Conservation (phyloP, 2,113 vertebrate genomes). For the Phaethornis superciliosus region DNA sequence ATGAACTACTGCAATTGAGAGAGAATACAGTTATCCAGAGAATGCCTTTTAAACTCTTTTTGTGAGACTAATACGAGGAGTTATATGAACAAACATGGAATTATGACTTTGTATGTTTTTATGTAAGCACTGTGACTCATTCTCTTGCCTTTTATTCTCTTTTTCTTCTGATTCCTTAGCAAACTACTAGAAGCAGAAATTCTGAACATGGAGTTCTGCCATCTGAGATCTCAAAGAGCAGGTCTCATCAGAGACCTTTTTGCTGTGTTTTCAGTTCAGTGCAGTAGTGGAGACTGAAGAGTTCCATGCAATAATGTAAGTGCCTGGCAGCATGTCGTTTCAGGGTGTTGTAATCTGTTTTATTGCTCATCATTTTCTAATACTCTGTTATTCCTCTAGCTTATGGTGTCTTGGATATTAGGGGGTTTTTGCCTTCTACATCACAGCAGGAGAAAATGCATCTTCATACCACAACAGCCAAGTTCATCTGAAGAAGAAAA, state of each 20-base stretch:
- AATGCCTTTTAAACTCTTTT: neutral
- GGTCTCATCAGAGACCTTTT: neutral
- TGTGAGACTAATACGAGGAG: neutral
- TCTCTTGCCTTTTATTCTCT: neutral
- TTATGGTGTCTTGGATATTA: neutral
- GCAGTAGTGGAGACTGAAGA: neutral
- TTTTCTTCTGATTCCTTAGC: neutral
- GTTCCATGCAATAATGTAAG: neutral
- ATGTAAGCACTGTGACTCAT: neutral
- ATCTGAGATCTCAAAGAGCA: neutral
- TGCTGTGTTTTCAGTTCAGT: neutral
- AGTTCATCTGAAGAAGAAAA: neutral
- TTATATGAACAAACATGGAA: neutral
- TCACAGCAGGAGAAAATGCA: neutral
- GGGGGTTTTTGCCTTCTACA: neutral
- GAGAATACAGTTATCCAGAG: neutral
- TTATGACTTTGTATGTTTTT: neutral
- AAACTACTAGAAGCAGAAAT: neutral
- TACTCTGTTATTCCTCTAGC: neutral
- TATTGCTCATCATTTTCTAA: conserved; percentile 14
- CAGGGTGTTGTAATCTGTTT: neutral
- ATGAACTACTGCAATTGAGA: neutral
- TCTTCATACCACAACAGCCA: neutral
- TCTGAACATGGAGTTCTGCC: neutral
- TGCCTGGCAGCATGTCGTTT: neutral